Evolutionary conservation across 2,888 invertebrate genomes (phyloP), one percentile per base, ranked within the genome.

Genomic region (Nomada fabriciana): DNA sequence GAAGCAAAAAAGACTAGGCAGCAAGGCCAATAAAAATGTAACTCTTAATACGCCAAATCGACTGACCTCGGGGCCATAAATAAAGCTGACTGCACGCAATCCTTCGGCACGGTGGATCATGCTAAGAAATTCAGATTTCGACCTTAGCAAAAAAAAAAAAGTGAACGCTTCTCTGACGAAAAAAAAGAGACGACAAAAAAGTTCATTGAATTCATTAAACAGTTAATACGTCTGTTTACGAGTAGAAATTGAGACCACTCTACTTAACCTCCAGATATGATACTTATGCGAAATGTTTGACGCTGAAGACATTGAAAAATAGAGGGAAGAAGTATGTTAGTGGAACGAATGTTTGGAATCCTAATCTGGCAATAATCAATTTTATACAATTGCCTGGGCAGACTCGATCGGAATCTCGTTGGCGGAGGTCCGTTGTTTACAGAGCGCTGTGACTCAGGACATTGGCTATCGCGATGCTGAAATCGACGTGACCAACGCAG

Each of bases 381-480:
- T 53, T n/a, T 65, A 10, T 42, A 50, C 20, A 79, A 70, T 50
- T 63, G 52, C 13, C 42, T 23, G 13, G 25, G n/a, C 43, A 25
- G 36, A 11, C 18, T 43, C 57, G 69, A 61, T 78, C 25, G 11
- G 29, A 53, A 79, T 78, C 69, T 70, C n/a, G 42, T 65, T 78
- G 18, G 52, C 20, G 10, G 42, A 68, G 63, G 25, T n/a, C 60
- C 7, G 36, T 25, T 57, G 43, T 76, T 73, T 73, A 65, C 25
- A 75, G 73, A 82, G 68, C 79, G 86, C 88, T 89, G 86, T 91
- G 92, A 92, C 91, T 91, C 89, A 89, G 89, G 89, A 87, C 89
- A 91, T 91, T 90, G 88, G 83, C 88, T 89, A 90, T 90, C 90
- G 83, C 86, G 80, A 80, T 80, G 63, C 72, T 79, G 78, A 80